These are phyloP conservation scores for Pangasius macronema DNA, from an alignment of 2,797 vertebrate genomes.

Conservation along the genomic window DNA sequence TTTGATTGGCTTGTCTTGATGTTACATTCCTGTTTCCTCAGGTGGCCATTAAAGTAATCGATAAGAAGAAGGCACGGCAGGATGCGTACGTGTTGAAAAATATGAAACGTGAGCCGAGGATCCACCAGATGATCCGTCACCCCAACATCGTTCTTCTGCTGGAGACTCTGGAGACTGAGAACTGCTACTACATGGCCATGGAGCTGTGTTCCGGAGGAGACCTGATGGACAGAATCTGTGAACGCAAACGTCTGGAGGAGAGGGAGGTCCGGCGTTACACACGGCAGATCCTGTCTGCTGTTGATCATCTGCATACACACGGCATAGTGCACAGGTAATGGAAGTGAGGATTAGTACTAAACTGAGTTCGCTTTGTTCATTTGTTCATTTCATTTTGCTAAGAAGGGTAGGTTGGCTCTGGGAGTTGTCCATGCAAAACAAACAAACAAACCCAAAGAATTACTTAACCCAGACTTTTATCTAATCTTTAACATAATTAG, in stretches of 20 bases:
- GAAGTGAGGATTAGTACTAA: background rate
- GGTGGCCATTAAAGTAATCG: conserved; percentile 86
- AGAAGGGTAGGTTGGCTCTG: background rate
- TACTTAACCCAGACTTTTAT: background rate
- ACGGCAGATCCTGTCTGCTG: conserved; percentile 80
- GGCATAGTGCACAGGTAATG: conserved; percentile 81
- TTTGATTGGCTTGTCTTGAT: background rate
- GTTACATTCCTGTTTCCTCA: conserved; percentile 51
- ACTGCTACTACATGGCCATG: conserved; percentile 87
- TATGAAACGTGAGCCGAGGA: conserved; percentile 81
- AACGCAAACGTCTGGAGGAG: conserved; percentile 80
- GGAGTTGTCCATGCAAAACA: background rate
- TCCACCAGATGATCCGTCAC: conserved; percentile 85
- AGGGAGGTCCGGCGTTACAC: conserved; percentile 80
- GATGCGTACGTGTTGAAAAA: conserved; percentile 84
- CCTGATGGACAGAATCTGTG: conserved; percentile 84
- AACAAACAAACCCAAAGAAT: background rate
- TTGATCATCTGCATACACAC: conserved; percentile 78
- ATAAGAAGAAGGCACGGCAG: conserved; percentile 86
- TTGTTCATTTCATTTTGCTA: background rate
- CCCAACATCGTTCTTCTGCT: conserved; percentile 80
- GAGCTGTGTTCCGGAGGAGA: conserved; percentile 82
- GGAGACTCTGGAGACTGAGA: conserved; percentile 83
- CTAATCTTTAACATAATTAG: background rate
- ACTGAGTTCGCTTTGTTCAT: background rate